phyloP scores from a whole-genome alignment of 1,140 invertebrate genomes.

The Solenopsis fugax region DNA sequence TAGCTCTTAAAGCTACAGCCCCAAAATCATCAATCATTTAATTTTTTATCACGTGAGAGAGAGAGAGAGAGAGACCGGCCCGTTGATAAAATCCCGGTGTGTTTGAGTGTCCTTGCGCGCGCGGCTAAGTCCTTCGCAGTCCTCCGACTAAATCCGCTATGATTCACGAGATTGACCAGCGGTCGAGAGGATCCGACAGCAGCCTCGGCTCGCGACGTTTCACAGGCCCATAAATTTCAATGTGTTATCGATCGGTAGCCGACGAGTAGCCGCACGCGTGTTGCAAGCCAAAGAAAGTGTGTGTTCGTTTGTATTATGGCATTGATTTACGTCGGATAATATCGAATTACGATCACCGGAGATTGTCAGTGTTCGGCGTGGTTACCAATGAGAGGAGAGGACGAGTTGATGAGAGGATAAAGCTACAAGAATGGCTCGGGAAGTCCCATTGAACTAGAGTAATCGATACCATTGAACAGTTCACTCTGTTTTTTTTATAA shows the following conservation, averaged over 20 bases:
- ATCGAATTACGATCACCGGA: constrained; percentile 74
- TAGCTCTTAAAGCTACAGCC: not conserved
- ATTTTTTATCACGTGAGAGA: constrained; percentile 15
- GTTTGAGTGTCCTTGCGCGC: constrained; percentile 50
- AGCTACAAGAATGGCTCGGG: not conserved
- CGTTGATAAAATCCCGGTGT: constrained; percentile 45
- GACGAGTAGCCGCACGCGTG: constrained; percentile 41
- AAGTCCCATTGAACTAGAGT: not conserved
- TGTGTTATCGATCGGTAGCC: constrained; percentile 72
- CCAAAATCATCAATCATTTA: constrained; percentile 32
- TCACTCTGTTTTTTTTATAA: not conserved
- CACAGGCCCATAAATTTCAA: constrained; percentile 76
- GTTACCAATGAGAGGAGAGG: constrained; percentile 20
- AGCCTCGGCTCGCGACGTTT: constrained; percentile 69
- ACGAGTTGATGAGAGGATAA: constrained; percentile 1
- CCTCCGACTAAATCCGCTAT: constrained; percentile 68
- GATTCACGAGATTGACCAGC: constrained; percentile 76
- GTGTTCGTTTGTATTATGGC: constrained; percentile 41
- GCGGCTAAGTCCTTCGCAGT: constrained; percentile 20
- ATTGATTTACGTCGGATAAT: constrained; percentile 76
- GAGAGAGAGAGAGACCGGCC: not conserved
- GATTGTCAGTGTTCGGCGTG: constrained; percentile 57
- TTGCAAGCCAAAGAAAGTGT: constrained; percentile 55
- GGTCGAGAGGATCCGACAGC: constrained; percentile 74
- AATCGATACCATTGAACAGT: not conserved